phyloP scores from a whole-genome alignment of 1,140 invertebrate genomes.

The Belonocnema kinseyi region DNA sequence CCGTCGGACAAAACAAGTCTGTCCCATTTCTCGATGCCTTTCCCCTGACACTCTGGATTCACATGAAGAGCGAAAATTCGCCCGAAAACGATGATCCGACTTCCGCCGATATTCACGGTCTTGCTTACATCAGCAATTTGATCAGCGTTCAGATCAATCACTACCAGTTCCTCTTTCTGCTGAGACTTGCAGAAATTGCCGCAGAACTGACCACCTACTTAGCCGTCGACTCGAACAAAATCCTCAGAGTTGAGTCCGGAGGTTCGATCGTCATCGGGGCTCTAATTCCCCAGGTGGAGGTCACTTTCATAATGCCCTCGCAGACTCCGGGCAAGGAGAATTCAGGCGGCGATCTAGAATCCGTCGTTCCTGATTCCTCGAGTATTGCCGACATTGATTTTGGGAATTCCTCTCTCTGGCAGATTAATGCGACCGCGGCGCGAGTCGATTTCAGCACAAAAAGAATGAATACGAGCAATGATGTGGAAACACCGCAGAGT shows the following conservation, averaged over 20 bases:
- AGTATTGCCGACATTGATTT: constrained; percentile 84
- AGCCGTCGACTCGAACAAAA: constrained; percentile 85
- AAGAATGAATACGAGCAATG: constrained; percentile 69
- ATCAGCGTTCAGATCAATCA: constrained; percentile 93
- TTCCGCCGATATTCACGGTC: constrained; percentile 80
- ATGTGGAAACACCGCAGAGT: constrained; percentile 68
- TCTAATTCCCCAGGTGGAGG: constrained; percentile 88
- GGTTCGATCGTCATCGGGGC: constrained; percentile 85
- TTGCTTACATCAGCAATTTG: constrained; percentile 86
- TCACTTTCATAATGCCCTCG: constrained; percentile 91
- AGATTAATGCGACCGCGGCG: constrained; percentile 54
- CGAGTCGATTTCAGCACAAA: constrained; percentile 63
- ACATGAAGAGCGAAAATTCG: constrained; percentile 68
- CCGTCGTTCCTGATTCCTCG: constrained; percentile 87
- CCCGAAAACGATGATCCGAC: constrained; percentile 24
- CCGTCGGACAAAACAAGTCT: constrained; percentile 83
- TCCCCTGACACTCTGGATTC: constrained; percentile 89
- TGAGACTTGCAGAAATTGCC: constrained; percentile 89
- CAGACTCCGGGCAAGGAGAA: constrained; percentile 88
- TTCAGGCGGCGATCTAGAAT: constrained; percentile 86
- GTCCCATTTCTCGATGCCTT: constrained; percentile 94
- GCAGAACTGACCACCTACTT: constrained; percentile 88
- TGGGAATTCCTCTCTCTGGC: constrained; percentile 52
- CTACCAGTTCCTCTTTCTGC: constrained; percentile 93
- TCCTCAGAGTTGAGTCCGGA: constrained; percentile 76